phyloP scores from a whole-genome alignment of 2,113 vertebrate species.

The Microcebus tavaratra region DNA sequence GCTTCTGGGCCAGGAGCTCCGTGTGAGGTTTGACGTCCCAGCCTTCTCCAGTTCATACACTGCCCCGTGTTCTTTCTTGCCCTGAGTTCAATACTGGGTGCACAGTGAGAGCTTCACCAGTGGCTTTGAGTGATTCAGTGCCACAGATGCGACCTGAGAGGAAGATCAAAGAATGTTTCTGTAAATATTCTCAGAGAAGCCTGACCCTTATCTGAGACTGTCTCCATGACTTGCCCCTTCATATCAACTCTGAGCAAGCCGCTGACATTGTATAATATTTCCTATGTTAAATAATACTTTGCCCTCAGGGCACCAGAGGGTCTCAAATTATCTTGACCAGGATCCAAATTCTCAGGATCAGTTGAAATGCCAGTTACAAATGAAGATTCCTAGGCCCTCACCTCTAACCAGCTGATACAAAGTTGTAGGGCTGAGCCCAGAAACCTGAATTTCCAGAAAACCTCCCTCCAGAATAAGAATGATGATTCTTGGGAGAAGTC shows the following conservation, averaged over 20 bases:
- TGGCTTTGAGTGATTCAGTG: not conserved
- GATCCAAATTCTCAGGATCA: not conserved
- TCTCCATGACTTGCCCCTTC: not conserved
- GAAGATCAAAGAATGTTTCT: not conserved
- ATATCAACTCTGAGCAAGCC: not conserved
- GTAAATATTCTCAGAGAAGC: no score
- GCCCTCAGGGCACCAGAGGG: not conserved
- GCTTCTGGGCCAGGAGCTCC: not conserved
- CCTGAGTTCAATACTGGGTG: not conserved
- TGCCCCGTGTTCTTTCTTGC: not conserved
- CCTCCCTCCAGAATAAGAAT: rapidly evolving
- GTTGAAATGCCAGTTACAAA: not conserved
- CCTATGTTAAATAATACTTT: not conserved
- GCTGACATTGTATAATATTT: not conserved
- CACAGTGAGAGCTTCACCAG: not conserved
- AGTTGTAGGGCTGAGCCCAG: not conserved
- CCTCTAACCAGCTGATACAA: not conserved
- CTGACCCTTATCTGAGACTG: not conserved
- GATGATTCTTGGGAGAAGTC: not conserved
- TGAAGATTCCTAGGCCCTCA: not conserved
- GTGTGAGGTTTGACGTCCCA: not conserved
- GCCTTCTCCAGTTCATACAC: not conserved
- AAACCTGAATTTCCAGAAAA: not conserved
- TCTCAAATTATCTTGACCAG: not conserved
- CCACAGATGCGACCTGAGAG: not conserved